phyloP scores from a whole-genome alignment of 2,888 invertebrate species.

The Leucophora obtusa region DNA sequence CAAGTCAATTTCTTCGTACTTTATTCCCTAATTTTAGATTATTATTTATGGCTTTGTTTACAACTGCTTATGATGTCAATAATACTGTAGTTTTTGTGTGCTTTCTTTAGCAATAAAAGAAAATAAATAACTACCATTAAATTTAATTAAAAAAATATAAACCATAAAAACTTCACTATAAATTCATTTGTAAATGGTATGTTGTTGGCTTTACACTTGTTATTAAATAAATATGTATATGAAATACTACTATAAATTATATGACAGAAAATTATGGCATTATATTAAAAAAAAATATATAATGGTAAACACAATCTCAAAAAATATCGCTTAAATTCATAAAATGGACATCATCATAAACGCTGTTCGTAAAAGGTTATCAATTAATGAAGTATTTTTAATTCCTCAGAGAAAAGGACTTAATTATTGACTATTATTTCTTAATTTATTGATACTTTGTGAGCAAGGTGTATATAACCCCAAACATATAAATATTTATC shows the following conservation, averaged over 20 bases:
- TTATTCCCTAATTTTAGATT: too few relatives aligned
- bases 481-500: neutral
- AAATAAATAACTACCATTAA: neutral
- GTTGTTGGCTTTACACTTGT: neutral
- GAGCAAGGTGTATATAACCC: neutral
- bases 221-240: neutral
- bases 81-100: neutral
- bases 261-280: neutral
- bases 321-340: neutral
- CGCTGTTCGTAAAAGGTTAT: too few relatives aligned
- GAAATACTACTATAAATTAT: conserved; percentile 1
- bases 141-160: neutral
- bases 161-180: neutral
- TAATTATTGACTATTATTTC: too few relatives aligned
- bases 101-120: neutral
- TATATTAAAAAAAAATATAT: neutral
- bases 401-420: too few relatives aligned
- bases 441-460: too few relatives aligned
- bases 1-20: too few relatives aligned
- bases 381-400: too few relatives aligned
- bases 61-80: neutral
- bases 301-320: neutral
- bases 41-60: too few relatives aligned
- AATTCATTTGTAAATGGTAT: neutral
- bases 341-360: neutral